Conservation (phyloP, 2,797 vertebrate genomes). For the Oceanodroma leucorhoa region DNA sequence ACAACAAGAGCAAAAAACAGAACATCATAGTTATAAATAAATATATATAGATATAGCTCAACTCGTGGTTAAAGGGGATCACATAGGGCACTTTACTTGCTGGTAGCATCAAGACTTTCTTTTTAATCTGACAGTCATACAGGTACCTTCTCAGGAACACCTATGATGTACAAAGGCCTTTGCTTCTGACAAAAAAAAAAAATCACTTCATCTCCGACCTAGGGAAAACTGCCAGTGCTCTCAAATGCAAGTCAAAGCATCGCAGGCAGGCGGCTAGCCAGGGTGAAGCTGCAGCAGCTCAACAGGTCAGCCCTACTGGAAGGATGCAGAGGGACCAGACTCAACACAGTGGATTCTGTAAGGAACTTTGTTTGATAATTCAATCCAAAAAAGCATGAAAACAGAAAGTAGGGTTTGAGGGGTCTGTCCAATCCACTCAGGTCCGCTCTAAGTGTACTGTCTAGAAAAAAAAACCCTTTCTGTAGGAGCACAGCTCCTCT, state of each 20-base stretch:
- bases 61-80: background rate
- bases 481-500: background rate
- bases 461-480: background rate
- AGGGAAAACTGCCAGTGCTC: background rate
- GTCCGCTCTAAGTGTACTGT: background rate
- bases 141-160: background rate
- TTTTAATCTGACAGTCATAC: background rate
- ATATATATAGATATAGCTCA: background rate
- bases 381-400: background rate
- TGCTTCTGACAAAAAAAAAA: background rate
- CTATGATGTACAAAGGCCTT: background rate
- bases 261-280: rapidly evolving
- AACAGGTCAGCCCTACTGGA: background rate
- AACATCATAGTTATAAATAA: background rate
- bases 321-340: background rate
- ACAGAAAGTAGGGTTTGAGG: background rate
- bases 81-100: background rate
- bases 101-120: background rate
- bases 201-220: background rate
- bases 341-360: background rate
- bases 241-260: background rate
- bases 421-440: background rate
- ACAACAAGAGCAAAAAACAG: background rate
- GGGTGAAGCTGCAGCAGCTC: background rate
- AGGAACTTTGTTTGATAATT: background rate